Evolutionary conservation across 1,140 invertebrate species (phyloP).

Genomic region (Olivierus martensii): DNA sequence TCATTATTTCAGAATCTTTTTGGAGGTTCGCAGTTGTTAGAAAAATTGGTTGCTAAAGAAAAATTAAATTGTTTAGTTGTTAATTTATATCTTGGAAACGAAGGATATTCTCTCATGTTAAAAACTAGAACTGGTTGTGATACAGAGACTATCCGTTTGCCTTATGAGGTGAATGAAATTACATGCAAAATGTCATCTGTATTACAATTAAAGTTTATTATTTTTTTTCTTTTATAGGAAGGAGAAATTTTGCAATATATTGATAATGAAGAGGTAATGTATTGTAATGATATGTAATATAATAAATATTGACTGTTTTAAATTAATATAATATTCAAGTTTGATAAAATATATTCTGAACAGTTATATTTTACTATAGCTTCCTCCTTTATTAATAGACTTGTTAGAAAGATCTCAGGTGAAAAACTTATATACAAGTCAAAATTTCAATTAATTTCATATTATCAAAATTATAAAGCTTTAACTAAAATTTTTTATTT

Average conservation of each 20-base stretch:
- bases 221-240: slow-evolving; percentile 22
- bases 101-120: slow-evolving; percentile 74
- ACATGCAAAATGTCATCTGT: too few relatives aligned
- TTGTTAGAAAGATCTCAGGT: slow-evolving; percentile 57
- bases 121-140: slow-evolving; percentile 38
- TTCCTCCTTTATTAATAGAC: slow-evolving; percentile 72
- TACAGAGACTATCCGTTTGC: slow-evolving; percentile 34
- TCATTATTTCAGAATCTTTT: neutral
- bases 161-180: slow-evolving; percentile 38
- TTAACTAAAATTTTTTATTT: neutral
- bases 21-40: slow-evolving; percentile 52
- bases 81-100: slow-evolving; percentile 78
- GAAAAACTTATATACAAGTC: slow-evolving; percentile 5
- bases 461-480: too few relatives aligned
- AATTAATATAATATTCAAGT: too few relatives aligned
- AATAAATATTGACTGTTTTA: too few relatives aligned
- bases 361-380: slow-evolving; percentile 14
- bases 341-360: too few relatives aligned
- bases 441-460: too few relatives aligned
- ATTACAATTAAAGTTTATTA: slow-evolving; percentile 44
- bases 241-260: slow-evolving; percentile 32
- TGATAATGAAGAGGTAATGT: slow-evolving; percentile 32
- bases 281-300: too few relatives aligned
- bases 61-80: slow-evolving; percentile 74
- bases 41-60: slow-evolving; percentile 67